Base-by-base conservation (phyloP, 1,140 invertebrate genomes). In the Lineus longissimus region DNA sequence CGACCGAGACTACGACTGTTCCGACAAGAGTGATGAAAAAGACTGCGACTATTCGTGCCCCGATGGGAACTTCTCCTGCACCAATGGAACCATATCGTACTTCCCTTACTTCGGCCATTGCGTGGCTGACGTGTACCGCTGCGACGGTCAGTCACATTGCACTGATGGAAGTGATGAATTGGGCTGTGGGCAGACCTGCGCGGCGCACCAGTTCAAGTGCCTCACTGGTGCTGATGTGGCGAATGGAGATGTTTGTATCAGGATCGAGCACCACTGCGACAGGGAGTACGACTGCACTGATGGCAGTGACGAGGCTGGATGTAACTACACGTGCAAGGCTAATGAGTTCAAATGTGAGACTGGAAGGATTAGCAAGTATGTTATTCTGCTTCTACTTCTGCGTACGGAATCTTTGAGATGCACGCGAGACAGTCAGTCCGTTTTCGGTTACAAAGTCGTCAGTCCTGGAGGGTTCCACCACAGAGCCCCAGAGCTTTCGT, bases 271-370 rank as follows among this genome's bases (percentile, higher is more conserved):
- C n/a, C n/a, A 9, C 19, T 51, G 47, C 47, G 47, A 51, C 47
- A 19, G 47, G 19, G 47, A 51, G 25, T 4, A 6, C 4, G 47
- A 51, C 47, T 51, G 47, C 47, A 22, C 47, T 4, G 47, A 51
- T 27, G 47, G n/a, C 4, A 51, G 47, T 27, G 47, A 51, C 47
- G 47, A 51, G 47, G n/a, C n/a, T 4, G 25, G 25, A 6, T 51
- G 47, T 27, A 51, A 19, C 47, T 51, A 51, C 47, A 22, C 47
- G 6, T 51, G 47, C 47, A 27, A 51, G n/a, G 19, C 47, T 27
- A n/a, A 27, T n/a, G 25, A 51, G 25, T 51, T 51, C 61, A 17
- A 29, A 15, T 63, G 61, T 27, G n/a, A 19, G n/a, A 51, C n/a
- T 19, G 47, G 61, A 11, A 7, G 17, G 4, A 27, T 51, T 9